Percentiles rank a stretch among this genome's conserved stretches.
phyloP scores from a whole-genome alignment of 2,113 vertebrate genomes.

The Panthera tigris region DNA sequence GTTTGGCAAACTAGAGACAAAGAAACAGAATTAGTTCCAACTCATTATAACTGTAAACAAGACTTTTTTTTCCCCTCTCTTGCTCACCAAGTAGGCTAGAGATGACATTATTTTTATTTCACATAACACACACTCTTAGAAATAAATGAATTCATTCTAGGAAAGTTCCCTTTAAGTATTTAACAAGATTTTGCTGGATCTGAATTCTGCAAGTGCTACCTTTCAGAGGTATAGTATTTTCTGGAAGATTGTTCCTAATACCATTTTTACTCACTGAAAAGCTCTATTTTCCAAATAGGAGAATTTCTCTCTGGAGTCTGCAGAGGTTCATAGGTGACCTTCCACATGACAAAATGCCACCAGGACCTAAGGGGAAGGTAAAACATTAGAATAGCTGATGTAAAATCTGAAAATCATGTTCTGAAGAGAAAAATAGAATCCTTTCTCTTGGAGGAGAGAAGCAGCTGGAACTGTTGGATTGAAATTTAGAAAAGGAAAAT shows the following conservation, averaged over 20 bases:
- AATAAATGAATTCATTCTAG: conserved; percentile 38
- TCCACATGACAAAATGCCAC: neutral
- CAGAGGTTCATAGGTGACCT: neutral
- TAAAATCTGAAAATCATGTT: neutral
- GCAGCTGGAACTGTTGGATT: neutral
- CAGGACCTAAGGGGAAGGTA: neutral
- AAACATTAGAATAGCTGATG: neutral
- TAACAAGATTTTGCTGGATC: conserved; percentile 19
- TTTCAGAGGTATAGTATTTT: neutral
- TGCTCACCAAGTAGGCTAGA: neutral
- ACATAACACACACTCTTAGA: neutral
- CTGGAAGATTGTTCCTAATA: neutral
- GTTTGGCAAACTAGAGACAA: conserved; percentile 28
- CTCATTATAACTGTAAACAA: conserved; percentile 49
- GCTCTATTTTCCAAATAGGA: neutral
- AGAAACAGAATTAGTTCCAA: conserved; percentile 57
- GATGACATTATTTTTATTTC: conserved; percentile 36
- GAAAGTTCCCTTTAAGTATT: neutral
- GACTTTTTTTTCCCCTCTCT: neutral
- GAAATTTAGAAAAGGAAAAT: neutral
- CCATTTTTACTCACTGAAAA: conserved; percentile 10
- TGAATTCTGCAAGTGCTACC: conserved; percentile 11
- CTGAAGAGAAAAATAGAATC: neutral
- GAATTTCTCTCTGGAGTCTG: neutral
- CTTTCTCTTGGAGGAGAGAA: neutral